Conservation (phyloP, 2,888 invertebrate species). For the Halictus ligatus region DNA sequence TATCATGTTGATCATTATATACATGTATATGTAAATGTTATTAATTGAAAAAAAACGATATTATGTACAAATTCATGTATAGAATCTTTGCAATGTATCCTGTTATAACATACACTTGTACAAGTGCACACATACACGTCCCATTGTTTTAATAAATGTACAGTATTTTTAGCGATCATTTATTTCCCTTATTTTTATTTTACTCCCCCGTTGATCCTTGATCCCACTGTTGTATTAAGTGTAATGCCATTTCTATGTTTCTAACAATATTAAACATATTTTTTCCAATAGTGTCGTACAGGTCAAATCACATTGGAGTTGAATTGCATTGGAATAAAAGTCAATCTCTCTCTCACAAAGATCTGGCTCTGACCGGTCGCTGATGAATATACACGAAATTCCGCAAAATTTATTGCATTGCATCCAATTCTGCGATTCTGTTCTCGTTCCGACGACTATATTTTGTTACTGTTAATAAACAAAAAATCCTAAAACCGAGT, state of each 20-base stretch:
- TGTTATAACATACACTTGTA: slow-evolving; percentile 50
- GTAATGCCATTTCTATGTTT: slow-evolving; percentile 36
- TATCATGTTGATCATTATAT: slow-evolving; percentile 35
- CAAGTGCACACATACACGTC: slow-evolving; percentile 49
- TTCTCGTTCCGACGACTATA: background rate
- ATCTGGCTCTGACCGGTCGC: slow-evolving; percentile 6
- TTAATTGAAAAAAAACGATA: slow-evolving; percentile 30
- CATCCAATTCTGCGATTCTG: background rate
- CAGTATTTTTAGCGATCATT: slow-evolving; percentile 77
- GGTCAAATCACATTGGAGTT: background rate
- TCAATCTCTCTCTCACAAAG: slow-evolving; percentile 57
- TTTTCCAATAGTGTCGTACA: background rate
- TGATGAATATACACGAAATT: slow-evolving; percentile 22
- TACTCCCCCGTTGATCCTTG: slow-evolving; percentile 70
- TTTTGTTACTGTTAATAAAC: background rate
- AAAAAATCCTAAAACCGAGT: slow-evolving; percentile 43
- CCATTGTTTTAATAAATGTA: slow-evolving; percentile 78
- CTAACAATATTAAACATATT: slow-evolving; percentile 27
- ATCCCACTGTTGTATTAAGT: slow-evolving; percentile 49
- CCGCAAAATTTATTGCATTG: background rate
- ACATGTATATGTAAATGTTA: slow-evolving; percentile 42
- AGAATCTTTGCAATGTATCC: slow-evolving; percentile 64
- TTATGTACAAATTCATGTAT: slow-evolving; percentile 63
- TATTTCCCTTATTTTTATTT: slow-evolving; percentile 76
- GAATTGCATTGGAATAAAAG: slow-evolving; percentile 6